These are phyloP conservation scores for Lasioglossum baleicum DNA, from an alignment of 1,140 invertebrate genomes.

Conservation along the genomic window DNA sequence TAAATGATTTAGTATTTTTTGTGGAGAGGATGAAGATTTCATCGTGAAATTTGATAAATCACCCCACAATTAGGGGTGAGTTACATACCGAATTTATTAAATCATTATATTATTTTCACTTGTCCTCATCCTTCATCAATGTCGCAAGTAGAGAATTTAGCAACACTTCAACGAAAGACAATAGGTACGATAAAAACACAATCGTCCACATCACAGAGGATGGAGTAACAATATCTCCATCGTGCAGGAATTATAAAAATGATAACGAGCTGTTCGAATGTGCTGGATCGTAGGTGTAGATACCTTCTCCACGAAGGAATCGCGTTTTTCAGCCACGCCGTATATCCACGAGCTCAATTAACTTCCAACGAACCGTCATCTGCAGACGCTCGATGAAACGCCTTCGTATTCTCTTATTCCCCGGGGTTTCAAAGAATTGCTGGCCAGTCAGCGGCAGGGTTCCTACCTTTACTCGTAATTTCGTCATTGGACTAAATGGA, in stretches of 20 bases:
- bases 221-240: not conserved
- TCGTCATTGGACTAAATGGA: not conserved
- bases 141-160: too few species aligned
- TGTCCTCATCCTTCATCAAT: too few species aligned
- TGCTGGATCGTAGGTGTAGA: too few species aligned
- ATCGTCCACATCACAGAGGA: too few species aligned
- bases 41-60: too few species aligned
- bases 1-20: too few species aligned
- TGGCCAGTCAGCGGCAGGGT: not conserved
- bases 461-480: not conserved
- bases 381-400: conserved; percentile 32
- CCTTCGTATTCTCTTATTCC: conserved; percentile 2
- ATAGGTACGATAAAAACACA: too few species aligned
- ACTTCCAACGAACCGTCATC: conserved; percentile 34
- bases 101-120: too few species aligned
- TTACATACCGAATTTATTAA: too few species aligned
- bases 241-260: not conserved
- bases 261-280: not conserved
- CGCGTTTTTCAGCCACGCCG: not conserved
- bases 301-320: not conserved
- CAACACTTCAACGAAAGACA: too few species aligned
- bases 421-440: not conserved
- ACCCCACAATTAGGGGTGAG: too few species aligned
- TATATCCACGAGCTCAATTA: conserved; percentile 24
- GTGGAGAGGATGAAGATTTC: too few species aligned